A percentile compares a stretch with the other conserved stretches of the same genome.
Conservation (phyloP, 2,113 vertebrate species). For the Cinclus cinclus region DNA sequence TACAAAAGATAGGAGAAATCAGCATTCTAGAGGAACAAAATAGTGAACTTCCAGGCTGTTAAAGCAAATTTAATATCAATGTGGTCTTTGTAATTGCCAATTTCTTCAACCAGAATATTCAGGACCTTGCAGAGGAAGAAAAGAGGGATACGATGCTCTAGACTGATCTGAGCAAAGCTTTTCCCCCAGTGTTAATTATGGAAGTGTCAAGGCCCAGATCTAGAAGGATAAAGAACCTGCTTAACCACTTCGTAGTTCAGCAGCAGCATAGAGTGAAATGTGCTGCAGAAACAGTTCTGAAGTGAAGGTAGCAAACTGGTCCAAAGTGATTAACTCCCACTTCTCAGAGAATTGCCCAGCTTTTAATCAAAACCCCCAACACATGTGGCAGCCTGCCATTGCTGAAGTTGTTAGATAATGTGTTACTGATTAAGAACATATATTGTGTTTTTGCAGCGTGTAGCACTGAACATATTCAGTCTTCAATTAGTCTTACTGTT, state of each 20-base stretch:
- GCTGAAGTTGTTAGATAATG: background rate
- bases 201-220: background rate
- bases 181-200: background rate
- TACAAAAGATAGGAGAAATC: background rate
- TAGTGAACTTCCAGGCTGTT: background rate
- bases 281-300: background rate
- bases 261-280: background rate
- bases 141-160: background rate
- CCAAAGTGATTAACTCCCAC: background rate
- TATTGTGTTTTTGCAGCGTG: background rate
- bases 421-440: background rate
- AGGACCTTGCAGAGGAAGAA: background rate
- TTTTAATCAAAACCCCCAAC: background rate
- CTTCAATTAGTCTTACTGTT: background rate
- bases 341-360: background rate
- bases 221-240: background rate
- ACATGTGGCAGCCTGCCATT: background rate
- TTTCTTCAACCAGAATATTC: background rate
- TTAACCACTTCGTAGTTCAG: background rate
- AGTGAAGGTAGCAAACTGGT: background rate
- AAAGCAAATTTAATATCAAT: background rate
- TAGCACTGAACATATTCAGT: background rate
- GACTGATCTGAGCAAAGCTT: background rate
- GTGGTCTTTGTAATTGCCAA: fast-evolving
- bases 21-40: background rate